Base-by-base conservation (phyloP, 1,140 invertebrate species). In the Sycophila sp. region DNA sequence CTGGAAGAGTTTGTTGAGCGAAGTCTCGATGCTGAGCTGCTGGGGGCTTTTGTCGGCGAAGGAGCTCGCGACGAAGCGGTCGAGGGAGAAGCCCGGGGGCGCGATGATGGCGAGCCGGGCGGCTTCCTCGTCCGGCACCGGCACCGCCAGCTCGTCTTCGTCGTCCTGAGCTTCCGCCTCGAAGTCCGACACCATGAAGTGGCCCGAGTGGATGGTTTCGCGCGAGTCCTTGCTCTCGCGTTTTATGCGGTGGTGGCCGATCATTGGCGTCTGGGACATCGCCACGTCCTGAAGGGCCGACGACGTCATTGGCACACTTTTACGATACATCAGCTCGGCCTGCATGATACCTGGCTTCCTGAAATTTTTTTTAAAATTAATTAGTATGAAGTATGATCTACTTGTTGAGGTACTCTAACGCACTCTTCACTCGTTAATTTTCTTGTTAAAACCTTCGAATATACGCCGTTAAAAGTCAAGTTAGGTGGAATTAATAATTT, bases 151-250 rank as follows among this genome's bases (percentile, higher is more conserved):
- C 79, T 93, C 91, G 78, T 95, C 94, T 78, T 96, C 94, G 79
- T 95, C 94, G 80, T 96, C 94, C 82, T 96, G 94, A 26, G 91
- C 93, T 82, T 96, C 94, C 32, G 95, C 94, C 84, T 98, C 96
- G 86, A 98, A 97, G 83, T 96, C 92, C 51, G 96, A 98, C 42
- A 98, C 93, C 97, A 99, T 99, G 86, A 98, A 99, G 84, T 99
- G 97, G 22, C 97, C 97, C 77, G 96, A 98, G 84, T 99, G 97
- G 77, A 98, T 98, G 1, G 92, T 91, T 83, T 97, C 95, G 22
- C 84, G 74, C 8, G 79, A 78, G 53, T 85, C 82, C 3, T 76
- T 76, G 4, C 38, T 28, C 2, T 56, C 38, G 13, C 30, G 28
- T 11, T 74, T 75, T 58, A 53, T 47, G 2, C 36, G 69, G 6